Percentiles rank a stretch among this genome's conserved stretches.
phyloP scores from a whole-genome alignment of 1,140 invertebrate genomes.

The Conus ventricosus region DNA sequence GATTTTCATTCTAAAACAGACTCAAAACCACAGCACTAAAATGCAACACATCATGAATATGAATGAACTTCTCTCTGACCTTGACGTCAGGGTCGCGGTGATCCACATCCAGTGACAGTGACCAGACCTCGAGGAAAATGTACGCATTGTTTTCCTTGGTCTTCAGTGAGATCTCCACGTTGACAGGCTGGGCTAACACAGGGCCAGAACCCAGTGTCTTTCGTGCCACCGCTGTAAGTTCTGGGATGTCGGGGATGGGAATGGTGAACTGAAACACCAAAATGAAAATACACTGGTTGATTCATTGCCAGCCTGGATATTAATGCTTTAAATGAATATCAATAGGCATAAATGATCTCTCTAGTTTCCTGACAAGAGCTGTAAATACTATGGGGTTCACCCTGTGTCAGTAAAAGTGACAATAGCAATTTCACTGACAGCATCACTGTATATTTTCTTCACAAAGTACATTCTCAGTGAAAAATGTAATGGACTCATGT shows the following conservation, averaged over 20 bases:
- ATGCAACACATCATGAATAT: not conserved
- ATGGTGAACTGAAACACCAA: constrained; percentile 3
- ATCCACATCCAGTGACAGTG: not conserved
- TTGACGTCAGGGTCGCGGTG: not conserved
- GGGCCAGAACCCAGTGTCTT: not conserved
- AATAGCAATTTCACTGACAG: not conserved
- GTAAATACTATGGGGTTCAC: not conserved
- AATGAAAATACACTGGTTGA: not conserved
- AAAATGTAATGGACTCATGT: too few species aligned
- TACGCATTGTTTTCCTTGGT: constrained; percentile 17
- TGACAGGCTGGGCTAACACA: constrained; percentile 1
- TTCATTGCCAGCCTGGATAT: not conserved
- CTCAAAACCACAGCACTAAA: too few species aligned
- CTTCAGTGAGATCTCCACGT: constrained; percentile 19
- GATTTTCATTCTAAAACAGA: too few species aligned
- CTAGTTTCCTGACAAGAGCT: not conserved
- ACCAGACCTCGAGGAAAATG: constrained; percentile 21
- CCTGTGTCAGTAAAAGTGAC: not conserved
- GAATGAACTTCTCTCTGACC: not conserved
- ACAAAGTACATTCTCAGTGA: too few species aligned
- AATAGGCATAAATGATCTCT: not conserved
- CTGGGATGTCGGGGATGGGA: not conserved
- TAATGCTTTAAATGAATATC: not conserved
- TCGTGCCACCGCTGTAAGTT: not conserved
- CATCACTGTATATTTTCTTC: too few species aligned